Evolutionary conservation across 2,113 vertebrate species (phyloP), one percentile per base, ranked within the genome.

Genomic region (Nettapus auritus): DNA sequence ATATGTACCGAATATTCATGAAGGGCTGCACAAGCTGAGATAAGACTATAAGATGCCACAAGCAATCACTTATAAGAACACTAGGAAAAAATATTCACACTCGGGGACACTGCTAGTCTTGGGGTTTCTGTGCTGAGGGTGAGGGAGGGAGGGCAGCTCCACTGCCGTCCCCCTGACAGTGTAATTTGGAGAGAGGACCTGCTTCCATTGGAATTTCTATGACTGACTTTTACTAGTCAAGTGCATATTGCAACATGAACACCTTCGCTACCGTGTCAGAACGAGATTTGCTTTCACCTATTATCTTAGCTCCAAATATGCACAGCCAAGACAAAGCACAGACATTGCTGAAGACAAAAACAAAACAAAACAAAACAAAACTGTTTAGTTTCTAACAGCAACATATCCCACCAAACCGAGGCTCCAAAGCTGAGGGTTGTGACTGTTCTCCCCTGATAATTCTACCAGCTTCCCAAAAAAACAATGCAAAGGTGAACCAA

Each of bases 1-100:
- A 98, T 98, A 98, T 98, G 98, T 98, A 98, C 98, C 97, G 99
- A 99, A 99, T 99, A 99, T 99, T 99, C 99, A 99, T 99, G 99
- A 99, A 98, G 98, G 98, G 99, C 99, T 99, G 99, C 98, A 97
- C 97, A 96, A 97, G 98, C 98, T 82, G 95, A 99, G 99, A 99
- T 99, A 99, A 99, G 99, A 96, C 94, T 93, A 97, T 94, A 93
- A 98, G 98, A 98, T 98, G 98, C 97, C 96, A 97, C 98, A 91
- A 98, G 97, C 96, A 97, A 98, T 98, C 95, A 93, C 97, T 97
- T 97, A 96, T 55, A 96, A 96, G 97, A 97, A 76, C 93, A 95
- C 79, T 91, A 94, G 20, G 78, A 71, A 8, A 86, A 96, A 95
- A 95, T 88, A 95, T 93, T 96, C 94, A 55, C 94, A 69, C 5